A percentile compares a stretch with the other conserved stretches of the same genome.
Conservation (phyloP, 2,797 vertebrate species). For the Neosilurus mollespiculum region DNA sequence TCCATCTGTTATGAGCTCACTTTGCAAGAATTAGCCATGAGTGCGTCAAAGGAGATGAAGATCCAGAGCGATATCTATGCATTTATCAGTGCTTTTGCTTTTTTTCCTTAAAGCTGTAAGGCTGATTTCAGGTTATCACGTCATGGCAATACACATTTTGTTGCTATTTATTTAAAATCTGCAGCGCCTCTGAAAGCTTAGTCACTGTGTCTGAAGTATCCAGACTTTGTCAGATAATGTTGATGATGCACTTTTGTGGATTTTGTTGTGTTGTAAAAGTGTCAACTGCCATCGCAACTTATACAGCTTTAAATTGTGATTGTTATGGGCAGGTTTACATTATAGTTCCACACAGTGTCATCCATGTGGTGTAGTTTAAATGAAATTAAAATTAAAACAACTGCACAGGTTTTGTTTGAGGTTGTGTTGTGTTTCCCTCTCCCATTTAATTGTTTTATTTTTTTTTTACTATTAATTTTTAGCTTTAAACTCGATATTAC, state of each 20-base stretch:
- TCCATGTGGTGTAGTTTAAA: background rate
- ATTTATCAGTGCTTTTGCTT: no score
- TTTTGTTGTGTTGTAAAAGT: background rate
- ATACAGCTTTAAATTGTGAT: background rate
- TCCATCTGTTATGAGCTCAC: slow-evolving; percentile 9
- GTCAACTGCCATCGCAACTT: background rate
- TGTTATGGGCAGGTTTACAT: background rate
- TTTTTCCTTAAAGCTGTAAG: slow-evolving; percentile 29
- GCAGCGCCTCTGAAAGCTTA: slow-evolving; percentile 33
- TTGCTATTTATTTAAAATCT: slow-evolving; percentile 19
- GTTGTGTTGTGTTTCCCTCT: background rate
- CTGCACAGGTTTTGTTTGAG: background rate
- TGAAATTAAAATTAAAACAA: background rate
- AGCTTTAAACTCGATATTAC: no score
- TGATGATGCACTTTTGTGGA: background rate
- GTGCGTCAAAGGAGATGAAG: background rate
- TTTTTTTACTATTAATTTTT: no score
- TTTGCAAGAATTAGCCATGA: background rate
- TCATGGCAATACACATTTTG: slow-evolving; percentile 12
- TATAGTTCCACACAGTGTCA: background rate
- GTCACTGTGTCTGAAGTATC: slow-evolving; percentile 47
- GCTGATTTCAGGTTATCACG: slow-evolving; percentile 22
- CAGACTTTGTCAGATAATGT: slow-evolving; percentile 34
- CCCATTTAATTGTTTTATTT: no score
- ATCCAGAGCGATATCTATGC: slow-evolving; percentile 23